Base-by-base conservation (phyloP, 2,797 vertebrate species). In the Crax fasciolata region DNA sequence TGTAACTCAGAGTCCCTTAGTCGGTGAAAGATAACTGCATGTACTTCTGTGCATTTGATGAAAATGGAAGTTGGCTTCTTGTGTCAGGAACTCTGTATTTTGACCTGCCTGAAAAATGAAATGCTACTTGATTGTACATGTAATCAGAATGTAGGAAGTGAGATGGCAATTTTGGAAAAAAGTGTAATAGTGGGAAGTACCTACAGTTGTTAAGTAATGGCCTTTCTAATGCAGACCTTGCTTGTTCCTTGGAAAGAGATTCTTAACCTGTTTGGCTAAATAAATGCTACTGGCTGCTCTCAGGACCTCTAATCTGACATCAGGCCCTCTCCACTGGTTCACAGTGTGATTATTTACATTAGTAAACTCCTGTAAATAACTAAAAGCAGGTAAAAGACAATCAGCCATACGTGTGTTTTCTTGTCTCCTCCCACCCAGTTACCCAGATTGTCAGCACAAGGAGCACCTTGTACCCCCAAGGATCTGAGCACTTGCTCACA, bases 321-420 rank as follows among this genome's bases (percentile, higher is more conserved):
- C 21, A 16, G 6, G 23, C 38, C 15, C n/a, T 38, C 46, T 71
- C 28, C 19, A 4, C 18, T 51, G 62, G 6, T 24, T 61, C 35
- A 4, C 7, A 18, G 23, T 25, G 35, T 62, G 48, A 55, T 39
- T 21, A 21, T 68, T 55, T 63, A 73, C 28, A 13, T 76, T 48
- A 54, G 25, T 41, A 46, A 87, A 71, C 35, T 46, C 11, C 18
- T 66, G 39, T 10, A 51, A 43, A 49, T 44, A 82, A 39, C 30
- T 51, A 39, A n/a, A 46, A 81, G 1, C 10, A 48, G 18, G 55
- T 58, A 38, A 66, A 73, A 82, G 41, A 30, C 11, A 77, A 58
- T 27, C 0, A 3, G 35, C 32, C 21, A 1, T 17, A 1, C 39
- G 10, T 43, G 10, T 41, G 25, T 86, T 71, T 44, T n/a, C 18